Evolutionary conservation across 2,797 vertebrate species (phyloP), one percentile per base, ranked within the genome.

Genomic region (Betta splendens): DNA sequence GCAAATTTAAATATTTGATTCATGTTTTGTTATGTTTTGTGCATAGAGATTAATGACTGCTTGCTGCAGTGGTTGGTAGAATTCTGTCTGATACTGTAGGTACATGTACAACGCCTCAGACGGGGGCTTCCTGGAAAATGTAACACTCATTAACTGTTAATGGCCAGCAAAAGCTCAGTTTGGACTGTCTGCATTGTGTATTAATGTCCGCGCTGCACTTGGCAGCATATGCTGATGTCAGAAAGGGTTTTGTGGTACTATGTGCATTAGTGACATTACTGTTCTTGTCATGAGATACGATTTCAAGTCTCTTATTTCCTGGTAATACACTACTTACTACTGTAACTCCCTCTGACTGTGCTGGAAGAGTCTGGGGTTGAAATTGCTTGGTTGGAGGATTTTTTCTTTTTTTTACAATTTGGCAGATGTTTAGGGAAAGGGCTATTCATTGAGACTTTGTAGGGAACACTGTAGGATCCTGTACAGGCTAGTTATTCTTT

Each of bases 21-120:
- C n/a, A n/a, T n/a, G n/a, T n/a, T n/a, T n/a, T n/a, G n/a, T n/a
- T n/a, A n/a, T n/a, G n/a, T n/a, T n/a, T n/a, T n/a, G n/a, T n/a
- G 72, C 67, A 55, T 69, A 58, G 77, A 85, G 77, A 86, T 85
- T 85, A 83, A 86, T 84, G 81, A 72, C 53, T 73, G 53, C 71
- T 77, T 75, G 71, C 52, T 26, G 66, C 64, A 62, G 33, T 68
- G 79, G 62, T 46, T 75, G 56, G 45, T 70, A n/a, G 69, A 79
- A 82, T 85, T 42, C 53, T 78, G 71, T 78, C 75, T 86, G 65
- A n/a, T n/a, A n/a, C n/a, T n/a, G n/a, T n/a, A n/a, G n/a, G n/a
- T n/a, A n/a, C n/a, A n/a, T n/a, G n/a, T n/a, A n/a, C n/a, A n/a
- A n/a, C n/a, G n/a, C n/a, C n/a, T n/a, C n/a, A 77, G 69, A 64